Conservation (phyloP, 2,113 vertebrate species). For the Poecilia latipinna region DNA sequence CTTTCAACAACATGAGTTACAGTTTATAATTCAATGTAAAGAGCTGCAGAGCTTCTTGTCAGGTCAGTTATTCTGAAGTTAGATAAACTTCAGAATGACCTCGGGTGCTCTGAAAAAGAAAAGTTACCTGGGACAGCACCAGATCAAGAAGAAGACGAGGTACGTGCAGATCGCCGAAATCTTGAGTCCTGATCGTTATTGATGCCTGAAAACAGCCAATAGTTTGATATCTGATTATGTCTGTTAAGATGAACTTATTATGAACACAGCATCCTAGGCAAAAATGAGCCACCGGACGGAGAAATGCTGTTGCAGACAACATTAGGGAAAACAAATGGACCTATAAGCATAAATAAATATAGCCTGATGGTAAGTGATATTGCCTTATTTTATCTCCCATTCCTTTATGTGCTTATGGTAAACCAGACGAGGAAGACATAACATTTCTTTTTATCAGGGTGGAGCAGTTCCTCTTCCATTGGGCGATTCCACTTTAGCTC, state of each 20-base stretch:
- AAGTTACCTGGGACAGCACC: conserved; percentile 78
- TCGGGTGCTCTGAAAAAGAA: conserved; percentile 65
- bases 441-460: conserved; percentile 43
- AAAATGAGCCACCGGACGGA: conserved; percentile 45
- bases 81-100: conserved; percentile 43
- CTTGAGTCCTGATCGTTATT: neutral
- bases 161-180: conserved; percentile 16
- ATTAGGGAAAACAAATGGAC: conserved; percentile 24
- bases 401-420: neutral
- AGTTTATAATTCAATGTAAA: conserved; percentile 3
- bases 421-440: neutral
- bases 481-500: conserved; percentile 63
- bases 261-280: conserved; percentile 31
- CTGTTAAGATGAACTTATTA: neutral
- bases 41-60: conserved; percentile 21
- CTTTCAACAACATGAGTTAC: neutral
- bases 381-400: neutral
- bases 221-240: no score
- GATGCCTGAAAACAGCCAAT: neutral
- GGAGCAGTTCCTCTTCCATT: conserved; percentile 16
- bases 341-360: conserved; percentile 10
- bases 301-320: conserved; percentile 21
- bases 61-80: conserved; percentile 25
- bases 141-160: conserved; percentile 74
- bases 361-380: conserved; percentile 48